Evolutionary conservation across 2,797 vertebrate genomes (phyloP).

Genomic region (Adelosebastes latens): DNA sequence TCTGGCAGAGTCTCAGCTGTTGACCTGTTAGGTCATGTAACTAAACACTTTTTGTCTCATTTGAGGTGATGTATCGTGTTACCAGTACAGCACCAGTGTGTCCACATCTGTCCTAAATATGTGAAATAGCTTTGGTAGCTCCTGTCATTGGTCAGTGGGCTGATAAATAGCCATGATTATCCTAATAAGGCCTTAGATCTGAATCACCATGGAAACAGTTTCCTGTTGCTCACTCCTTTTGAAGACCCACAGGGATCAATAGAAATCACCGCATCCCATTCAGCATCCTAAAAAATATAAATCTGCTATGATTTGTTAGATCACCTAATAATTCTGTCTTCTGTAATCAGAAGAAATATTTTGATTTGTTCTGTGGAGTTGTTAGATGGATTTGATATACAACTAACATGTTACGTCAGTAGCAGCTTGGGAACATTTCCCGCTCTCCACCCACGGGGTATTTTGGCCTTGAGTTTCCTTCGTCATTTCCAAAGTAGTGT

Average conservation of each 20-base stretch:
- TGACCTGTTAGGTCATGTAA: conserved; percentile 4
- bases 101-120: neutral
- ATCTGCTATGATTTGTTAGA: neutral
- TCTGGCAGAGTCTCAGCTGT: neutral
- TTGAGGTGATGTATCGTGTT: neutral
- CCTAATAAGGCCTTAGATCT: neutral
- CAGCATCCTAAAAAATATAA: neutral
- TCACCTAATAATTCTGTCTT: neutral
- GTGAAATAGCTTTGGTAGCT: neutral
- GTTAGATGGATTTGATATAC: neutral
- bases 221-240: neutral
- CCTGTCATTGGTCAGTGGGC: neutral
- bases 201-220: conserved; percentile 41
- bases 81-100: neutral
- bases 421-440: conserved; percentile 1
- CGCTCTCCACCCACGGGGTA: neutral
- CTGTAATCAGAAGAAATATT: neutral
- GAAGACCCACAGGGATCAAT: neutral
- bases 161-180: neutral
- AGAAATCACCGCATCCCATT: neutral
- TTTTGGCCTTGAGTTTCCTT: conserved; percentile 42
- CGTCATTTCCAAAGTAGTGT: conserved; percentile 13
- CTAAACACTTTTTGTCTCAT: neutral
- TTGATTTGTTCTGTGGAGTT: neutral
- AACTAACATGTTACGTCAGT: conserved; percentile 19